Evolutionary conservation across 2,113 vertebrate species (phyloP), one percentile per base, ranked within the genome.

Genomic region (Stictonetta naevosa): DNA sequence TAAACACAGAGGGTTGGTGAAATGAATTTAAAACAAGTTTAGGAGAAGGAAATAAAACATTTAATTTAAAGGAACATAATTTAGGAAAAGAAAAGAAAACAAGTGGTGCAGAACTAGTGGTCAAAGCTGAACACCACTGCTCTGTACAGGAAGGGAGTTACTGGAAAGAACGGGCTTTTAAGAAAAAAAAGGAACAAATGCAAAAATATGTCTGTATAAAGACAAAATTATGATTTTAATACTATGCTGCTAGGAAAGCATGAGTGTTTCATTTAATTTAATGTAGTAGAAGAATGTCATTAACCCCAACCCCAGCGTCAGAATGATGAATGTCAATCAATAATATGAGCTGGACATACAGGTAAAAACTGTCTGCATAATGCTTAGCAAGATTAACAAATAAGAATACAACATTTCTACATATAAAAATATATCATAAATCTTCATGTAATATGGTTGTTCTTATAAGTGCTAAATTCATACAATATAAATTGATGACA

Each of bases 21-120:
- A 96, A 96, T 88, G 3, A 55, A 66, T 95, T 93, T 88, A 90
- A 66, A 92, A 76, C 40, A 5, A 86, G 79, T 90, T 92, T 20
- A 78, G 34, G 59, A 83, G 52, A 33, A 42, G 83, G 79, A 92
- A 92, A 73, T 11, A 56, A 88, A 93, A 14, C 55, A 42, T 87
- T 8, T 60, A 66, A 76, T 16, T 10, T 62, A 40, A 82, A 87
- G 34, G 25, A 25, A 48, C 67, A 68, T 33, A 8, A 12, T 64
- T 79, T 68, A 11, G 44, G 50, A 56, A 42, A 86, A 64, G 56
- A 92, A 15, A 67, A 71, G 19, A 88, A 88, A 92, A 69, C 28
- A 83, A 95, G 73, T 69, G 38, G 85, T 14, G 36, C 67, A 46
- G 42, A 91, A 83, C 50, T 44, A 66, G 53, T 44, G 55, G 67